phyloP scores from a whole-genome alignment of 2,888 invertebrate species.

The Harpagoxenus sublaevis region DNA sequence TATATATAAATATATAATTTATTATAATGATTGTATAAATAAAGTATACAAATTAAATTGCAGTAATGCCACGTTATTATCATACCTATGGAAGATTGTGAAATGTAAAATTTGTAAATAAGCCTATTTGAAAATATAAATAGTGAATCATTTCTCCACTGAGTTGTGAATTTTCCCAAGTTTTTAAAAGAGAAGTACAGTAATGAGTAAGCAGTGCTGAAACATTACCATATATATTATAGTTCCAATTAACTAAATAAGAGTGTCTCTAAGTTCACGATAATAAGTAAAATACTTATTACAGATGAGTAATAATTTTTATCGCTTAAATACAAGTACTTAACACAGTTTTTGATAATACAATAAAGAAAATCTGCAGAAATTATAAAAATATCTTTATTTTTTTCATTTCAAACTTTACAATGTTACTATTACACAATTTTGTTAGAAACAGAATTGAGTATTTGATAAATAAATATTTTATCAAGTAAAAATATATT shows the following conservation, averaged over 20 bases:
- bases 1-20: slow-evolving; percentile 78
- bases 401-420: slow-evolving; percentile 49
- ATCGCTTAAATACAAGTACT: too few species aligned
- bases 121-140: slow-evolving; percentile 63
- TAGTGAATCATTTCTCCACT: slow-evolving; percentile 44
- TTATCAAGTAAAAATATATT: slow-evolving; percentile 35
- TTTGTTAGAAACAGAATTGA: slow-evolving; percentile 53
- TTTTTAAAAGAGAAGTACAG: not conserved
- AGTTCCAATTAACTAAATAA: not conserved
- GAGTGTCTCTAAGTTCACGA: too few species aligned
- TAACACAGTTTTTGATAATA: not conserved
- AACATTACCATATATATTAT: not conserved
- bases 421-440: slow-evolving; percentile 28
- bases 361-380: not conserved
- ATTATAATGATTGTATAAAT: slow-evolving; percentile 82
- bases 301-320: too few species aligned
- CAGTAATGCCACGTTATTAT: slow-evolving; percentile 72
- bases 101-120: slow-evolving; percentile 71
- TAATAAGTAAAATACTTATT: too few species aligned
- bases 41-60: slow-evolving; percentile 78
- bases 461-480: slow-evolving; percentile 72
- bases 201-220: not conserved
- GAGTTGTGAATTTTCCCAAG: slow-evolving; percentile 56
- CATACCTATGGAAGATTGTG: slow-evolving; percentile 68
- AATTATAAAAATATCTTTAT: slow-evolving; percentile 63